These are phyloP conservation scores for Antechinus stuartii DNA, from an alignment of 2,113 vertebrate genomes.

Conservation along the genomic window DNA sequence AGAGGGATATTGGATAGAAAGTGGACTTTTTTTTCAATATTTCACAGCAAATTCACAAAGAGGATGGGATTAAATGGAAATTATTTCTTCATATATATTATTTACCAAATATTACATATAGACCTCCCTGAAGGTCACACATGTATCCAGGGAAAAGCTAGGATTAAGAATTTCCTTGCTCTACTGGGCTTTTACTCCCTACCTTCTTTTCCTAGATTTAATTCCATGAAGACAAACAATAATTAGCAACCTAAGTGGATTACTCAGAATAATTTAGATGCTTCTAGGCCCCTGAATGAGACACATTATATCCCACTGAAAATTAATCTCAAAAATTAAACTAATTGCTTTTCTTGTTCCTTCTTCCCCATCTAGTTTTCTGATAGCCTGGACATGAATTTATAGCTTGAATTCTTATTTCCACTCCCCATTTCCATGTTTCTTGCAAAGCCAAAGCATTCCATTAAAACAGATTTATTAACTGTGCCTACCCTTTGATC, in stretches of 20 bases:
- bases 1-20: background rate
- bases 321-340: conserved; percentile 73
- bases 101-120: background rate
- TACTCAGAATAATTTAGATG: conserved; percentile 46
- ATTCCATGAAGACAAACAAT: conserved; percentile 75
- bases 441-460: conserved; percentile 1
- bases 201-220: conserved; percentile 64
- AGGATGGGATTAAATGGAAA: background rate
- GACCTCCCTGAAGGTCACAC: background rate
- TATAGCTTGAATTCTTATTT: background rate
- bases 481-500: no score
- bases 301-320: conserved; percentile 60
- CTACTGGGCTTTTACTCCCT: background rate
- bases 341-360: conserved; percentile 31
- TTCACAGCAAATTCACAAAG: background rate
- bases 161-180: conserved; percentile 40
- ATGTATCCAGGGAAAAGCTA: background rate
- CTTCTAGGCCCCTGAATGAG: conserved; percentile 52
- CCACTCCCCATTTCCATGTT: background rate
- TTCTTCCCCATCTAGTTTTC: background rate
- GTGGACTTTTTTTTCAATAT: background rate
- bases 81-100: background rate
- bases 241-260: conserved; percentile 75
- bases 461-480: background rate
- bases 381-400: background rate